Conservation (phyloP, 2,113 vertebrate species). For the Glaucomys volans region DNA sequence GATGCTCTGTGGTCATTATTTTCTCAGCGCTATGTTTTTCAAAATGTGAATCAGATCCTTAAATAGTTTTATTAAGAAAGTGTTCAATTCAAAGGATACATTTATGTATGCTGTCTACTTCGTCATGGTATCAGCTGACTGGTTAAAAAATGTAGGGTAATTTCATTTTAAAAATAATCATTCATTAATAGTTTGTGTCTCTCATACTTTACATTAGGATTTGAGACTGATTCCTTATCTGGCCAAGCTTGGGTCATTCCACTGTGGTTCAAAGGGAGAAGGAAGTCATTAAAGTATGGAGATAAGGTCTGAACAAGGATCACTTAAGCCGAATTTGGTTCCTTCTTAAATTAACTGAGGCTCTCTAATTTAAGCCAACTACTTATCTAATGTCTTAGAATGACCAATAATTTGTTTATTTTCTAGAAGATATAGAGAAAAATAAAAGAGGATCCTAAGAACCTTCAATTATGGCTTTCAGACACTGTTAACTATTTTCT, state of each 20-base stretch:
- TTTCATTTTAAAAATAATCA: background rate
- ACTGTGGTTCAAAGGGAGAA: conserved; percentile 58
- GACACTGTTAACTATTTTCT: background rate
- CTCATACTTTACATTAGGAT: background rate
- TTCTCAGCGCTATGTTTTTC: conserved; percentile 47
- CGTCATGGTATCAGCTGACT: background rate
- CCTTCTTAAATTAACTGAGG: background rate
- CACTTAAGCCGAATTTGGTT: background rate
- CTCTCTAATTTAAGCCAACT: background rate
- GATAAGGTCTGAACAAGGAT: background rate
- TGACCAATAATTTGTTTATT: background rate
- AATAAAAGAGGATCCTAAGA: background rate
- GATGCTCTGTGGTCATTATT: conserved; percentile 54
- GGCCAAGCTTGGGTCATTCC: conserved; percentile 37
- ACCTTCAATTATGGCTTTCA: background rate
- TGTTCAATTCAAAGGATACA: conserved; percentile 81
- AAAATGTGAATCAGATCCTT: conserved; percentile 24
- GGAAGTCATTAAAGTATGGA: background rate
- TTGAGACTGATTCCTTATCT: conserved; percentile 20
- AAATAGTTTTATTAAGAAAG: background rate
- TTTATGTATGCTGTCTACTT: conserved; percentile 51
- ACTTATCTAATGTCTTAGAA: conserved; percentile 5
- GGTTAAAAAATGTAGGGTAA: conserved; percentile 3
- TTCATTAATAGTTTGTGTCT: conserved; percentile 25
- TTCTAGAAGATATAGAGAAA: background rate